Conservation (phyloP, 2,888 invertebrate genomes). For the Pemphredon lugubris region DNA sequence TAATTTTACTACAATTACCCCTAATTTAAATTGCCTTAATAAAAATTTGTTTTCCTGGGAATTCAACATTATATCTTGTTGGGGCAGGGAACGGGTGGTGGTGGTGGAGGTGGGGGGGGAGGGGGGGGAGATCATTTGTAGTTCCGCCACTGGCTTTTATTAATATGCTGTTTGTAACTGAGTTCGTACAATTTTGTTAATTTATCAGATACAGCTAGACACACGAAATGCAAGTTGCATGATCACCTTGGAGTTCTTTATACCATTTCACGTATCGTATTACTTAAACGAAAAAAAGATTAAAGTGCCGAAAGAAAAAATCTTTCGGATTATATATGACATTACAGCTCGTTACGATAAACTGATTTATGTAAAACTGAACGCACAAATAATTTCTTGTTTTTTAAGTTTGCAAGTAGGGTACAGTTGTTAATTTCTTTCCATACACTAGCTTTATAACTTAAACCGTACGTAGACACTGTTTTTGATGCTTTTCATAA, state of each 20-base stretch:
- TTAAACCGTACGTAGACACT: slow-evolving; percentile 12
- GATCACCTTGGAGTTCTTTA: slow-evolving; percentile 36
- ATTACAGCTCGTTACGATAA: background rate
- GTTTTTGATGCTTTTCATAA: slow-evolving; percentile 35
- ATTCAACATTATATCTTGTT: too few species aligned
- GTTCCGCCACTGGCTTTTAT: too few species aligned
- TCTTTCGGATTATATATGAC: background rate
- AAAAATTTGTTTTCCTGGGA: too few species aligned
- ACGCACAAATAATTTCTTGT: slow-evolving; percentile 12
- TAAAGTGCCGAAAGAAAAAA: background rate
- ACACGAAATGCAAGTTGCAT: slow-evolving; percentile 53
- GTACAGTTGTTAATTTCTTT: slow-evolving; percentile 21
- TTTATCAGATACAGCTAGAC: slow-evolving; percentile 8
- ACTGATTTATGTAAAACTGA: slow-evolving; percentile 5
- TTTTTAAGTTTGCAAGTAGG: slow-evolving; percentile 23
- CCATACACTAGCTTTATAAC: slow-evolving; percentile 22
- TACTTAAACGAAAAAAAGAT: background rate
- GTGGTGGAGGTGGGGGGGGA: too few species aligned
- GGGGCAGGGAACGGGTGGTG: too few species aligned
- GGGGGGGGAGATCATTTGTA: too few species aligned
- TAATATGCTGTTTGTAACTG: slow-evolving; percentile 52
- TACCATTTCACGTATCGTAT: slow-evolving; percentile 2
- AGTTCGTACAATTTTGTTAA: slow-evolving; percentile 41
- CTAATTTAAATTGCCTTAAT: too few species aligned
- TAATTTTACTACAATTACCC: too few species aligned